A percentile compares a stretch with the other conserved stretches of the same genome.
Evolutionary conservation across 2,113 vertebrate species (phyloP).

Genomic region (Zosterops lateralis): DNA sequence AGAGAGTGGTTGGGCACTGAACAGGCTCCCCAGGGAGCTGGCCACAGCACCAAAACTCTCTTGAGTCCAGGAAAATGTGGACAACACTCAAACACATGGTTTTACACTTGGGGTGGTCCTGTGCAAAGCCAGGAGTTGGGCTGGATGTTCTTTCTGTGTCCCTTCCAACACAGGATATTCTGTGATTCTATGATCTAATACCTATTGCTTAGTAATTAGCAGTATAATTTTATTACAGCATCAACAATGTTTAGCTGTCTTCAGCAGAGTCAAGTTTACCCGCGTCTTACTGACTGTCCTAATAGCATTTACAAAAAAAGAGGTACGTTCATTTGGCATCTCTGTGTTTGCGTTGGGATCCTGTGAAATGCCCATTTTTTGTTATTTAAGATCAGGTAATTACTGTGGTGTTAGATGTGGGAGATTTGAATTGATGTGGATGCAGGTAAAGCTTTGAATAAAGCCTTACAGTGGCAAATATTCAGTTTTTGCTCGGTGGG

Average conservation of each 20-base stretch:
- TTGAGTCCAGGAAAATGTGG: neutral
- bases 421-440: neutral
- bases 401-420: neutral
- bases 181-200: neutral
- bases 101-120: neutral
- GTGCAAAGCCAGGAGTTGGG: neutral
- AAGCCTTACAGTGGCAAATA: neutral
- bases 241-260: constrained; percentile 90
- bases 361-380: neutral
- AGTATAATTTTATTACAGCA: constrained; percentile 74
- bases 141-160: neutral
- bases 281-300: constrained; percentile 87
- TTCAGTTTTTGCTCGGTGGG: neutral
- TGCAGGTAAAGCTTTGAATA: neutral
- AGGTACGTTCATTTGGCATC: constrained; percentile 72
- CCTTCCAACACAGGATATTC: neutral
- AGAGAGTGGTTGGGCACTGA: neutral
- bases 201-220: neutral
- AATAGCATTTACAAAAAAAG: constrained; percentile 94
- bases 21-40: neutral
- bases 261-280: constrained; percentile 93
- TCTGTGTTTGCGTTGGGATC: neutral
- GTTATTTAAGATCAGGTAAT: neutral
- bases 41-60: neutral
- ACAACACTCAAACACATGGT: neutral